Percentiles rank a stretch among this genome's conserved stretches.
Evolutionary conservation across 1,140 invertebrate genomes (phyloP).

Genomic region (Polypedilum pembai): DNA sequence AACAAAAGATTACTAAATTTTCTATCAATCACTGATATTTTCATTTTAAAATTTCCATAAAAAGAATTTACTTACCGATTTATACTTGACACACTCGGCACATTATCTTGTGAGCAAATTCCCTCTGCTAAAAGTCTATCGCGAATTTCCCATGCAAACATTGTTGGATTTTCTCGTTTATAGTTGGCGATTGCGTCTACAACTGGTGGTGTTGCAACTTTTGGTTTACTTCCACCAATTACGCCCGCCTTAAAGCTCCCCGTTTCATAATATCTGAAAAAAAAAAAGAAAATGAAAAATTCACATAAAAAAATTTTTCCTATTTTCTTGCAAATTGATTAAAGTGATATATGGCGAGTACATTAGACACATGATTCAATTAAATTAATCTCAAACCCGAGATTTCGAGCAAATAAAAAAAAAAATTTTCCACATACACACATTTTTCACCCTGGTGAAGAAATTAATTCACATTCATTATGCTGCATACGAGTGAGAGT

Average conservation of each 20-base stretch:
- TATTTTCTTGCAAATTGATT: too few species aligned
- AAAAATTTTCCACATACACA: too few species aligned
- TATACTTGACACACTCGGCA: conserved; percentile 97
- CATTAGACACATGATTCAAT: too few species aligned
- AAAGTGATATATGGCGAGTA: too few species aligned
- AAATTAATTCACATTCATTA: too few species aligned
- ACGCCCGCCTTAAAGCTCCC: conserved; percentile 98
- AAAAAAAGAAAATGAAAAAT: not conserved
- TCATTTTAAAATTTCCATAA: not conserved
- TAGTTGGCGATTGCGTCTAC: conserved; percentile 98
- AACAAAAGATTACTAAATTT: too few species aligned
- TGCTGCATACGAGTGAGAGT: too few species aligned
- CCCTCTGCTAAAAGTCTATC: conserved; percentile 92
- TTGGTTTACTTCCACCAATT: conserved; percentile 98
- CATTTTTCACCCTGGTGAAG: too few species aligned
- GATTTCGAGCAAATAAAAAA: too few species aligned
- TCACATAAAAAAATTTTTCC: too few species aligned
- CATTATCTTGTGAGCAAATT: conserved; percentile 97
- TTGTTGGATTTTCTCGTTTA: conserved; percentile 97
- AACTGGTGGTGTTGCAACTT: conserved; percentile 96
- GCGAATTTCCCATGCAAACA: conserved; percentile 99
- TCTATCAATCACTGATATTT: too few species aligned
- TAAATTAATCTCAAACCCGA: too few species aligned
- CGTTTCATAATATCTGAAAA: conserved; percentile 90
- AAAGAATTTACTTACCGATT: conserved; percentile 72